Percentiles rank a stretch among this genome's conserved stretches.
Conservation (phyloP, 2,797 vertebrate genomes). For the Podargus strigoides region DNA sequence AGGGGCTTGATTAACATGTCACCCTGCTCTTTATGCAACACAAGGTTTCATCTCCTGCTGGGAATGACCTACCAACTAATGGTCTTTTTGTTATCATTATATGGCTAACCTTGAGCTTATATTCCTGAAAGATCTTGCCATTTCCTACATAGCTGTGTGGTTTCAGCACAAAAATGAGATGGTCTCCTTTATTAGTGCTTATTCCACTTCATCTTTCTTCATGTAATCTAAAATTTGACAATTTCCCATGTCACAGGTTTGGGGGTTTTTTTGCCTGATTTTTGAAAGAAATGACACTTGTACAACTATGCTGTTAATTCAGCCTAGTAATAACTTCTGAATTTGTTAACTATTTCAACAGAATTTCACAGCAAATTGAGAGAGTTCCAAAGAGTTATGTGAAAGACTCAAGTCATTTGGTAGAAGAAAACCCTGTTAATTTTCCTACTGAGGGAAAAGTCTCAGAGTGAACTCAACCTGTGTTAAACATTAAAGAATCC, state of each 20-base stretch:
- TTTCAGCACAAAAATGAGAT: neutral
- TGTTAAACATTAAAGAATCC: neutral
- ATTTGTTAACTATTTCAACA: neutral
- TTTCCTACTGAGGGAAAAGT: neutral
- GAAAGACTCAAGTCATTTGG: neutral
- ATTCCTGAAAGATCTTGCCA: neutral
- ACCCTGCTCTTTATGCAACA: neutral
- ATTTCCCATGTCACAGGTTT: neutral
- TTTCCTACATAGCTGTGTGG: neutral
- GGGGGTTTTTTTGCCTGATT: neutral
- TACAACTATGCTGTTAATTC: neutral
- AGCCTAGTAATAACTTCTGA: neutral
- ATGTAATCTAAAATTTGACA: neutral
- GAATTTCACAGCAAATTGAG: neutral
- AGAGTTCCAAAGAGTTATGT: neutral
- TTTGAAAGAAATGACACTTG: neutral
- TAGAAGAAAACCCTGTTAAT: neutral
- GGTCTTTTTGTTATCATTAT: neutral
- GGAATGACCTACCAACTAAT: neutral
- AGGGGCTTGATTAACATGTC: neutral
- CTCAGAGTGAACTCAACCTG: neutral
- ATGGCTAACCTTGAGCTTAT: neutral
- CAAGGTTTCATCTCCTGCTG: neutral
- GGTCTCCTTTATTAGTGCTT: neutral
- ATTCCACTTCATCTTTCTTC: neutral